Base-by-base conservation (phyloP, 2,797 vertebrate genomes). In the Pelobates cultripes region DNA sequence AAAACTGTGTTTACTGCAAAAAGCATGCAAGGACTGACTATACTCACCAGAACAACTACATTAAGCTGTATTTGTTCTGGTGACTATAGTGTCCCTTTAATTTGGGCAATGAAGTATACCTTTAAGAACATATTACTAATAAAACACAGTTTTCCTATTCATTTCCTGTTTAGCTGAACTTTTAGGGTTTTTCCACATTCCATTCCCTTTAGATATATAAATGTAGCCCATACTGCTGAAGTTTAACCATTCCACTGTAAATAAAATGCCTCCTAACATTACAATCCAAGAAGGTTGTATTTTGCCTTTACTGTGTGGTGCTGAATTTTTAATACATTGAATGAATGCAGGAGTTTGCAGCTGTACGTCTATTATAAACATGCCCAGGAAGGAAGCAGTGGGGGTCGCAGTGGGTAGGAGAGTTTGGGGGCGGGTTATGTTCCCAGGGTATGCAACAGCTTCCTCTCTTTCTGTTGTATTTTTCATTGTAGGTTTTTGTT, bases 331-430 rank as follows among this genome's bases (percentile, higher is more conserved):
- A 13, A 64, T 64, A 64, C 61, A 17, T 10, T 64, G 61, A 17
- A 14, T 64, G n/a, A 64, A 64, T 6, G 17, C 61, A 64, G 28
- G 45, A 7, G 4, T n/a, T 40, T 67, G 14, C 45, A 74, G 71
- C 51, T 74, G 61, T 41, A 66, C 40, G 60, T 68, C 43, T 55
- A 66, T 28, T 81, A 15, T 51, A 51, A 14, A 17, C 51, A 61
- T 51, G 66, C 40, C 53, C 44, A 60, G 76, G 55, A 78, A 81
- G 80, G 73, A 81, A 81, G 55, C 42, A 57, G 10, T 47, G 41
- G 73, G 73, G 43, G 68, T 28, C 28, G 28, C 28, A 28, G 28
- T 28, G 47, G 47, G 47, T 51, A 51, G 47, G 5, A 3, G 10
- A 12, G 4, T 4, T 28, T 3, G 9, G 7, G 44, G 42, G 47